Base-by-base conservation (phyloP, 2,113 vertebrate genomes). In the Prolemur simus region DNA sequence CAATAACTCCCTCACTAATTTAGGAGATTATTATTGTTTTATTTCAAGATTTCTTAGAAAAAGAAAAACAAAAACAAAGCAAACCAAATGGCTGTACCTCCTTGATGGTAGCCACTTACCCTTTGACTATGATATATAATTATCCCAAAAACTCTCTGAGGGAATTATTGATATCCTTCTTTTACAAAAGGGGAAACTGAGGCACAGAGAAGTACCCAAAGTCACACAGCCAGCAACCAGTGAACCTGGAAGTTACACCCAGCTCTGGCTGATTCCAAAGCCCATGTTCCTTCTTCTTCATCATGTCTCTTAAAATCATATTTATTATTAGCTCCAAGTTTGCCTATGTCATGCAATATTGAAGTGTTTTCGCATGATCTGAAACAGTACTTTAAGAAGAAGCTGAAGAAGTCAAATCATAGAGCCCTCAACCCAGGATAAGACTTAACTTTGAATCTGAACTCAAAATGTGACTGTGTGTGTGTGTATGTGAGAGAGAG, bases 371-470 rank as follows among this genome's bases (percentile, higher is more conserved):
- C 39, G 8, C 27, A 42, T 83, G 12, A 87, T 77, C 64, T 96
- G 71, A 94, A 94, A 58, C 49, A 89, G 20, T n/a, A 89, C 13
- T 45, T 96, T 58, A 52, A n/a, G 39, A 93, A 91, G 68, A 85
- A 82, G 37, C 13, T 27, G 23, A 14, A 89, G 18, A 95, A 73
- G 5, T 91, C 60, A 68, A 63, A 87, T 76, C 34, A 6, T 18
- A 37, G 15, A 92, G 80, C 11, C 37, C 21, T 92, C n/a, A 56
- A 58, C 13, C 18, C 39, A 89, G 25, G 18, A 52, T 68, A 92
- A 68, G 34, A 83, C 39, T 89, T 73, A 87, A 5, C 9, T 29
- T 6, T 47, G 34, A 71, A 80, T 27, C 32, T 77, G 58, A 94
- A 64, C 42, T 37, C 52, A 25, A 64, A 74, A 34, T 17, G 21